A percentile compares a stretch with the other conserved stretches of the same genome.
These are phyloP conservation scores for Stratiomys singularior DNA, from an alignment of 2,888 invertebrate species.

Conservation along the genomic window DNA sequence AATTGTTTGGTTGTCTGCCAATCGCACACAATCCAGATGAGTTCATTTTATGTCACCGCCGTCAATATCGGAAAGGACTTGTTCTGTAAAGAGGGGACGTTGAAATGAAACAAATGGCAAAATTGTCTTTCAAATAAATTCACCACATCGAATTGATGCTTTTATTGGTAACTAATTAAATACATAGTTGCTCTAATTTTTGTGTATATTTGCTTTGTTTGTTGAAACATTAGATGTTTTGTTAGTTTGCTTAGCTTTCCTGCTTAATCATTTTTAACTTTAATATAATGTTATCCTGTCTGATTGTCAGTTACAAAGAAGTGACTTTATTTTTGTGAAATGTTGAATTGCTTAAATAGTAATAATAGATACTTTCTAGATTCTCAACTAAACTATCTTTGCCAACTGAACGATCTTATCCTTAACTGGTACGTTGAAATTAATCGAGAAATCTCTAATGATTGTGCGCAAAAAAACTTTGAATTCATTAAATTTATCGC, in stretches of 20 bases:
- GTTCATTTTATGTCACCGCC: background rate
- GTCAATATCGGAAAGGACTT: background rate
- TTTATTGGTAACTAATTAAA: slow-evolving; percentile 4
- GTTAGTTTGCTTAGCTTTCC: background rate
- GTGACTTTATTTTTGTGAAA: background rate
- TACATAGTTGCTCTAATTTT: background rate
- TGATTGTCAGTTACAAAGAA: slow-evolving; percentile 39
- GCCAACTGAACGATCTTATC: no score
- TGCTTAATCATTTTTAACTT: background rate
- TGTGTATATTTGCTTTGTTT: background rate
- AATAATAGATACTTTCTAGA: no score
- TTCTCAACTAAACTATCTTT: no score
- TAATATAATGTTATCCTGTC: slow-evolving; percentile 11
- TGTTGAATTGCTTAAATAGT: slow-evolving; percentile 3
- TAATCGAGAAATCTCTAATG: no score
- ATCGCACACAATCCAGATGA: background rate
- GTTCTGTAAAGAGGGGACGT: background rate
- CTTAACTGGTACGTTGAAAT: no score
- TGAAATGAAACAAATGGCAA: background rate
- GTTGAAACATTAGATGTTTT: background rate
- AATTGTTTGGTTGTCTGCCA: background rate
- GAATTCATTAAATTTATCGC: no score
- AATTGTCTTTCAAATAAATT: slow-evolving; percentile 2
- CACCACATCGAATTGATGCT: background rate
- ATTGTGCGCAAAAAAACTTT: no score